Evolutionary conservation across 2,888 invertebrate species (phyloP).

Genomic region (Girardia tigrina): DNA sequence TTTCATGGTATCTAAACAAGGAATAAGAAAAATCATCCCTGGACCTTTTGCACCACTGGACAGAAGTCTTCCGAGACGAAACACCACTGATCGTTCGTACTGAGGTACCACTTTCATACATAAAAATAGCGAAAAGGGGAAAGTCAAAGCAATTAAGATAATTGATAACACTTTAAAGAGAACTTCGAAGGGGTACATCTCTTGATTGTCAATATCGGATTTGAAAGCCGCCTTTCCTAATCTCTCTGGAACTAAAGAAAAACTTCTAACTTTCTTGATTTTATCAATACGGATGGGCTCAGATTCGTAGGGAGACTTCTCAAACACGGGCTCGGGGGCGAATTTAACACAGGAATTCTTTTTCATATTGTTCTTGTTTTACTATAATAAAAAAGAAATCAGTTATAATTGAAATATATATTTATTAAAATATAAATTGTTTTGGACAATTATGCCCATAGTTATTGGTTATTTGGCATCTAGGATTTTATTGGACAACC

Average conservation of each 20-base stretch:
- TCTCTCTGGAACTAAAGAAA: conserved; percentile 34
- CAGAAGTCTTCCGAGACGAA: conserved; percentile 41
- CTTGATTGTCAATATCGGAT: conserved; percentile 6
- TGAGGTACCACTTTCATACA: conserved; percentile 42
- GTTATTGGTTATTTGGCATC: too few species aligned
- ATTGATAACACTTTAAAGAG: conserved; percentile 11
- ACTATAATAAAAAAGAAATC: too few species aligned
- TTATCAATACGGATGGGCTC: neutral
- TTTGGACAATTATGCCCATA: too few species aligned
- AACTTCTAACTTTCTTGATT: conserved; percentile 15
- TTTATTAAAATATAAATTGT: too few species aligned
- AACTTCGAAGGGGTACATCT: conserved; percentile 31
- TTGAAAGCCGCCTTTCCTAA: conserved; percentile 6
- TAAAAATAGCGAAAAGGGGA: conserved; percentile 42
- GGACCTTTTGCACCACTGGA: conserved; percentile 40
- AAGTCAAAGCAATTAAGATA: conserved; percentile 38
- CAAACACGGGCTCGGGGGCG: neutral
- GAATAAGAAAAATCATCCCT: conserved; percentile 41
- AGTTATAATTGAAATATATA: too few species aligned
- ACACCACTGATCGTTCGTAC: conserved; percentile 44
- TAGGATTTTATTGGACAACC: too few species aligned
- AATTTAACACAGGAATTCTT: neutral
- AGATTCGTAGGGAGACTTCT: neutral
- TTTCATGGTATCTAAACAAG: conserved; percentile 41
- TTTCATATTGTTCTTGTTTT: neutral